A percentile compares a stretch with the other conserved stretches of the same genome.
Evolutionary conservation across 2,888 invertebrate genomes (phyloP).

Genomic region (Deilephila porcellus): DNA sequence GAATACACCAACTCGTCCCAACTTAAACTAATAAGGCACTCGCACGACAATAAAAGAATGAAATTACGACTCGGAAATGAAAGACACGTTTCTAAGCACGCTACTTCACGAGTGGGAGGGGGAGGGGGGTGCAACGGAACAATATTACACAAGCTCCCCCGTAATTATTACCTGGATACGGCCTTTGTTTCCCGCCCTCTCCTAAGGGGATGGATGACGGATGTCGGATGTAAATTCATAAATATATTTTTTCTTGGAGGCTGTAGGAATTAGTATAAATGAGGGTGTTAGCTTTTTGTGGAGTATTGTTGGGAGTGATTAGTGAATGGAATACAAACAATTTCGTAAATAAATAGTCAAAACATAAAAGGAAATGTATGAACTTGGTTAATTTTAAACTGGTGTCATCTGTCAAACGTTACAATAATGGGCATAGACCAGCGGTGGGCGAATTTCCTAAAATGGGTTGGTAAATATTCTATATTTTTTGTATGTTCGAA

Average conservation of each 20-base stretch:
- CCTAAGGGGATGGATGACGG: background rate
- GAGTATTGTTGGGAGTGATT: background rate
- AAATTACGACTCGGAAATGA: background rate
- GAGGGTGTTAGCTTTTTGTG: background rate
- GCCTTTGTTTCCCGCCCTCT: background rate
- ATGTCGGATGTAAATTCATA: conserved; percentile 9
- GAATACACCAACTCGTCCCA: background rate
- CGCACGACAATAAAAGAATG: background rate
- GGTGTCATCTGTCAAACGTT: too few species aligned
- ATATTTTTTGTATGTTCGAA: too few species aligned
- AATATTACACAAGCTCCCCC: background rate
- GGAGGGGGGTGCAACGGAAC: background rate
- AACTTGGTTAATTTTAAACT: too few species aligned
- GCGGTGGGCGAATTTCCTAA: too few species aligned
- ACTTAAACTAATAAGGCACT: background rate
- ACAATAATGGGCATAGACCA: too few species aligned
- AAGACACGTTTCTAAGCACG: conserved; percentile 2
- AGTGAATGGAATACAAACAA: too few species aligned
- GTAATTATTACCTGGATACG: conserved; percentile 20
- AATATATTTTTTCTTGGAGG: background rate
- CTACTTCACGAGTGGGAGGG: background rate
- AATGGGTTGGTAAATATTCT: too few species aligned
- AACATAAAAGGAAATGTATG: too few species aligned
- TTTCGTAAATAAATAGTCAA: too few species aligned
- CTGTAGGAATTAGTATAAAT: background rate